phyloP scores from a whole-genome alignment of 2,797 vertebrate species.

The Sphenopsis melanotis region DNA sequence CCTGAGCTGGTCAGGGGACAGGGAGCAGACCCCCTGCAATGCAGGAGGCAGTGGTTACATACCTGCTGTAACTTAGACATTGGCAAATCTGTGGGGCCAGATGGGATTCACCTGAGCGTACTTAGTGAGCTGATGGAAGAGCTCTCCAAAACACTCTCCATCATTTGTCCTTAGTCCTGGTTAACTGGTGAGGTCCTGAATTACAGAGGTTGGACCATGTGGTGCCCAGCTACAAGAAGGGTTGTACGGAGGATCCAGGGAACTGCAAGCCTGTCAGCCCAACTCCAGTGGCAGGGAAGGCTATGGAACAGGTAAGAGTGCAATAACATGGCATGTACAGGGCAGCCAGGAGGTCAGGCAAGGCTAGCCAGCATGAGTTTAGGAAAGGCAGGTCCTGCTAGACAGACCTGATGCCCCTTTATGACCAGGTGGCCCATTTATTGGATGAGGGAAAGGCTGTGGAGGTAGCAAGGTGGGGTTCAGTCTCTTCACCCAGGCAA shows the following conservation, averaged over 20 bases:
- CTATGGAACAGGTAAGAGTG: rapidly evolving
- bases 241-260: background rate
- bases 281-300: background rate
- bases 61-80: background rate
- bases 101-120: background rate
- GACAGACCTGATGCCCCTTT: background rate
- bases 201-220: rapidly evolving
- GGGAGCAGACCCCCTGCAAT: background rate
- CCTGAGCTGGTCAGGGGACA: background rate
- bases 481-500: background rate
- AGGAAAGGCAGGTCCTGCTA: background rate
- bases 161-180: background rate
- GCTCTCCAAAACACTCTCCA: background rate
- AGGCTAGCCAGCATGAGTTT: background rate
- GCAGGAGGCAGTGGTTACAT: background rate
- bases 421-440: too few relatives aligned
- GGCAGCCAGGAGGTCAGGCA: background rate
- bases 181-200: background rate
- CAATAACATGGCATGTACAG: background rate
- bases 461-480: background rate
- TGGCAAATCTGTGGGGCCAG: rapidly evolving
- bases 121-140: background rate
- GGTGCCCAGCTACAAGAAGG: too few relatives aligned
- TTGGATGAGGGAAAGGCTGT: background rate
- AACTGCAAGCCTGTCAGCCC: background rate